Conservation (phyloP, 2,113 vertebrate genomes). For the Pan troglodytes region DNA sequence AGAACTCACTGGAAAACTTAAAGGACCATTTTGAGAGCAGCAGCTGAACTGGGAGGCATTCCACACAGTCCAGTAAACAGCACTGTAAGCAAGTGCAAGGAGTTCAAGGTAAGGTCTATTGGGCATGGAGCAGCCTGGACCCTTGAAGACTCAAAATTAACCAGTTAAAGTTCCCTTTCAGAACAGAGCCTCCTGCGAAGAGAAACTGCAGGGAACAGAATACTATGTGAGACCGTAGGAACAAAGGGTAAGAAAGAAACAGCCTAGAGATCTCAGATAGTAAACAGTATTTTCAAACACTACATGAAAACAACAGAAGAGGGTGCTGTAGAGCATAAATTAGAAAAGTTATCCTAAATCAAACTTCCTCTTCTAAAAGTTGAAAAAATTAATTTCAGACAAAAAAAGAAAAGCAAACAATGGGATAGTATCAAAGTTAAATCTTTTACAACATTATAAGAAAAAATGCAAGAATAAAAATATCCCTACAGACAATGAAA, state of each 20-base stretch:
- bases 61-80: background rate
- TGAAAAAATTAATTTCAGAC: background rate
- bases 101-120: background rate
- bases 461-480: background rate
- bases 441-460: background rate
- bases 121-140: background rate
- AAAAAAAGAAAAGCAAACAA: background rate
- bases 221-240: background rate
- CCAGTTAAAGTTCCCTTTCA: background rate
- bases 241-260: background rate
- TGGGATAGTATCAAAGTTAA: background rate
- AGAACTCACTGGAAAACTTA: background rate
- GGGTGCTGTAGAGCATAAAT: background rate
- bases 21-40: background rate
- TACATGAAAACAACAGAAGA: background rate
- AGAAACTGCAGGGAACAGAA: background rate
- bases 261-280: background rate
- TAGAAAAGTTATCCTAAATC: background rate
- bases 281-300: background rate
- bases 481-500: background rate
- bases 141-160: background rate
- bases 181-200: background rate
- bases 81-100: background rate
- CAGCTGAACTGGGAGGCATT: background rate
- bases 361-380: background rate